Evolutionary conservation across 2,113 vertebrate species (phyloP), one percentile per base, ranked within the genome.

Genomic region (Psammodynastes pulverulentus): DNA sequence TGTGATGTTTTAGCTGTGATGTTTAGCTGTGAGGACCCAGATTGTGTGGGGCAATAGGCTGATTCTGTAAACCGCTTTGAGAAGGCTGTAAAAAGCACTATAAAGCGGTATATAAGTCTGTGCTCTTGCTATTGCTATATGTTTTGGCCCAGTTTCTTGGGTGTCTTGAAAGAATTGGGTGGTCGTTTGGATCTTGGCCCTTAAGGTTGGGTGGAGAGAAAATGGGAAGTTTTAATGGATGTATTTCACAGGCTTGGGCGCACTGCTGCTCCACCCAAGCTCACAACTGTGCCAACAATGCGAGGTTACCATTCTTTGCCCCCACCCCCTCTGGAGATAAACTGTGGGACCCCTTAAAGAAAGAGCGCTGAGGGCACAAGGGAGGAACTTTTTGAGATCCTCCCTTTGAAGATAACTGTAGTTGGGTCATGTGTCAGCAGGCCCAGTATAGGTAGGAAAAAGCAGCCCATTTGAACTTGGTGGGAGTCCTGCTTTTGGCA

Each of bases 401-500:
- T 4, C 26, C 49, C 52, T 13, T 85, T 92, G 45, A 84, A 52
- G 72, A 85, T 46, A 84, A 48, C 45, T 87, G n/a, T 29, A 39
- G 39, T n/a, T 89, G 53, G 91, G 39, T 89, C 29, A 29, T 9
- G 54, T 49, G 87, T 48, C 34, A 39, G 91, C 58, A 53, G 56
- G 72, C 48, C 34, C 56, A 19, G 43, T 86, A 91, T 86, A 86
- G 90, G 90, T 91, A 62, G 87, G 91, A 92, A 88, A 92, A 87
- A 88, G 7, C 72, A 85, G 51, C 87, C 62, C 26, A 21, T 58
- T 89, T 92, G 87, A 89, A 85, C 91, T 89, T 54, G 39, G 91
- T 89, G 88, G 87, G 91, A 85, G 72, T 92, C 39, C 52, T 49
- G 72, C 91, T 92, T 92, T 89, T 85, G 87, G 58, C 45, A 89